phyloP scores from a whole-genome alignment of 1,140 invertebrate species.

The Aleiodes sp. region DNA sequence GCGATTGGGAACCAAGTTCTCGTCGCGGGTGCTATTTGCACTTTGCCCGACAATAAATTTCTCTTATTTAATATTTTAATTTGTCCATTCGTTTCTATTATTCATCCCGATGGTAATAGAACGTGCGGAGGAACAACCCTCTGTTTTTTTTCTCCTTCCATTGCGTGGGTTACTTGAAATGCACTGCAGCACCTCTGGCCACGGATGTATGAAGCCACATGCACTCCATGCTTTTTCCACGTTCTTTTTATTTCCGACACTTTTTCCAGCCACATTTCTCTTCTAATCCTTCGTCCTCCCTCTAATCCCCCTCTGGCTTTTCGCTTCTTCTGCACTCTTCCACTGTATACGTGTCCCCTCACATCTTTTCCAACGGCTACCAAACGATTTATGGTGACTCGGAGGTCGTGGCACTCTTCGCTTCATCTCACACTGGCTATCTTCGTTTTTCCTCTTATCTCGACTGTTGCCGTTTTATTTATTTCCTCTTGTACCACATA shows the following conservation, averaged over 20 bases:
- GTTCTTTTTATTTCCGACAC: background rate
- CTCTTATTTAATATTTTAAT: too few relatives aligned
- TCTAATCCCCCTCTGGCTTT: constrained; percentile 24
- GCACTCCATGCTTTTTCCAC: constrained; percentile 4
- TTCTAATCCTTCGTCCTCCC: constrained; percentile 1
- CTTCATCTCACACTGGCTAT: constrained; percentile 27
- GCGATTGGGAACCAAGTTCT: constrained; percentile 21
- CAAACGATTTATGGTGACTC: constrained; percentile 45
- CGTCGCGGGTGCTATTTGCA: constrained; percentile 24
- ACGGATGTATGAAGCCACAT: background rate
- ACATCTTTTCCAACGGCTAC: constrained; percentile 15
- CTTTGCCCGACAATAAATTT: constrained; percentile 24
- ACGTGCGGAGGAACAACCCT: background rate
- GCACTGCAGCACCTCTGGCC: constrained; percentile 1
- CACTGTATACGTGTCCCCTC: background rate
- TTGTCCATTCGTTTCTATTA: too few relatives aligned
- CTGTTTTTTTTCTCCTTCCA: too few relatives aligned
- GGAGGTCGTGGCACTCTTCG: constrained; percentile 29
- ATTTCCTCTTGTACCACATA: background rate
- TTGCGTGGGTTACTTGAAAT: background rate
- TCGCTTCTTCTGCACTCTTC: background rate
- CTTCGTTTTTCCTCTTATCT: constrained; percentile 19
- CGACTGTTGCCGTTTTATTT: background rate
- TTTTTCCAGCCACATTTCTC: background rate
- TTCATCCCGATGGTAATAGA: too few relatives aligned